These are phyloP conservation scores for Ctena decussata DNA, from an alignment of 2,888 invertebrate species.

Conservation along the genomic window DNA sequence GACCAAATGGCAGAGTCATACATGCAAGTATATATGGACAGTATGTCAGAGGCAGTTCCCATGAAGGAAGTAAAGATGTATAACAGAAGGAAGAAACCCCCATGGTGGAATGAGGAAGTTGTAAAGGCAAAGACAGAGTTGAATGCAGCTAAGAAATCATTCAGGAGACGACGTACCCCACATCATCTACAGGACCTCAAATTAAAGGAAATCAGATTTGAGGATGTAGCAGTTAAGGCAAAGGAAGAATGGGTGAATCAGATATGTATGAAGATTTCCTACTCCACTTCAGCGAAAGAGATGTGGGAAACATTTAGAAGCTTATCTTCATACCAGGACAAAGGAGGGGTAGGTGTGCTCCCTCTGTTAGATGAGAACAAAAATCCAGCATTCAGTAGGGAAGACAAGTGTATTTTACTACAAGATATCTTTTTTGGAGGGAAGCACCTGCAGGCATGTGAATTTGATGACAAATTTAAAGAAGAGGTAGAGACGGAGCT, in stretches of 20 bases:
- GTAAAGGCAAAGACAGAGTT: not conserved
- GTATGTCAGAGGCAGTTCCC: constrained; percentile 20
- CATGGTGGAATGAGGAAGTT: not conserved
- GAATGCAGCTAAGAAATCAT: constrained; percentile 1
- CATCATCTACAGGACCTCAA: not conserved
- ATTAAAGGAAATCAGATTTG: not conserved
- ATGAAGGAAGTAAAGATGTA: not conserved
- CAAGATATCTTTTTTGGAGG: constrained; percentile 17
- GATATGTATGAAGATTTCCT: not conserved
- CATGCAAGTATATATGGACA: not conserved
- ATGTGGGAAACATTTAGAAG: not conserved
- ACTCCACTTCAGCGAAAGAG: not conserved
- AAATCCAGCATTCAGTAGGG: too few relatives aligned
- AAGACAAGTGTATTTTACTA: constrained; percentile 10
- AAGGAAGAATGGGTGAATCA: constrained; percentile 3
- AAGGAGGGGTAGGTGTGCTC: not conserved
- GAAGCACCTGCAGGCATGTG: not conserved
- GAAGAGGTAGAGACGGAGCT: not conserved
- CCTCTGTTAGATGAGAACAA: not conserved
- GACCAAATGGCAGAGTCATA: constrained; percentile 15
- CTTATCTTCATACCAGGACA: too few relatives aligned
- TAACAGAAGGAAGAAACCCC: not conserved
- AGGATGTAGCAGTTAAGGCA: not conserved
- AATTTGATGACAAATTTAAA: not conserved
- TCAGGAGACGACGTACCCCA: not conserved